phyloP scores from a whole-genome alignment of 1,140 invertebrate genomes.

The Sinella curviseta region DNA sequence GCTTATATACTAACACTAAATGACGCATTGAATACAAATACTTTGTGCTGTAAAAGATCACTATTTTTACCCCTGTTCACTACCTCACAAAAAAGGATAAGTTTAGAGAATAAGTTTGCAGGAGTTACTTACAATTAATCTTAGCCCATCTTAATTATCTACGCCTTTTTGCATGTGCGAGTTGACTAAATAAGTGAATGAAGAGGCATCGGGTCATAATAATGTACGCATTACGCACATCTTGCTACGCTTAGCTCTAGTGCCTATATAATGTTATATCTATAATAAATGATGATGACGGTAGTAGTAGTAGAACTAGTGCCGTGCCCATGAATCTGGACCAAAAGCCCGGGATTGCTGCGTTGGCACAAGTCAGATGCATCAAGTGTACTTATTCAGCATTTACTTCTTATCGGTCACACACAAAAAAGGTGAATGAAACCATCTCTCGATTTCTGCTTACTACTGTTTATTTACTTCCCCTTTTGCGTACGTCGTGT shows the following conservation, averaged over 20 bases:
- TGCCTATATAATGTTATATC: too few relatives aligned
- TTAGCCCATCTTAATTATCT: too few relatives aligned
- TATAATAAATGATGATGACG: background rate
- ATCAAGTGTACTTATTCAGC: slow-evolving; percentile 26
- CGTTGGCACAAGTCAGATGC: slow-evolving; percentile 26
- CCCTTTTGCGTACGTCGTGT: slow-evolving; percentile 7
- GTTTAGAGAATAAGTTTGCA: too few relatives aligned
- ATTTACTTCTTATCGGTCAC: slow-evolving; percentile 24
- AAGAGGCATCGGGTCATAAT: too few relatives aligned
- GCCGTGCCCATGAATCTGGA: slow-evolving; percentile 24
- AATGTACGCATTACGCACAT: background rate
- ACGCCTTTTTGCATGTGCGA: background rate
- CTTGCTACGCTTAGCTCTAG: too few relatives aligned
- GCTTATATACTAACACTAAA: too few relatives aligned
- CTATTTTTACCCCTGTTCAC: too few relatives aligned
- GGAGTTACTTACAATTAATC: too few relatives aligned
- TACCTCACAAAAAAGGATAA: too few relatives aligned
- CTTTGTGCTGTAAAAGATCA: too few relatives aligned
- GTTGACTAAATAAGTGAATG: background rate
- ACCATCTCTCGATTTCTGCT: slow-evolving; percentile 23
- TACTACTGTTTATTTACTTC: slow-evolving; percentile 25
- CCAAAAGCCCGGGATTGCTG: slow-evolving; percentile 23
- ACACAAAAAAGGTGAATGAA: slow-evolving; percentile 25
- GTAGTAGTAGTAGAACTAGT: background rate
- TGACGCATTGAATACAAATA: too few relatives aligned